A percentile compares a stretch with the other conserved stretches of the same genome.
Evolutionary conservation across 2,888 invertebrate genomes (phyloP).

Genomic region (Heliothis peltigera): DNA sequence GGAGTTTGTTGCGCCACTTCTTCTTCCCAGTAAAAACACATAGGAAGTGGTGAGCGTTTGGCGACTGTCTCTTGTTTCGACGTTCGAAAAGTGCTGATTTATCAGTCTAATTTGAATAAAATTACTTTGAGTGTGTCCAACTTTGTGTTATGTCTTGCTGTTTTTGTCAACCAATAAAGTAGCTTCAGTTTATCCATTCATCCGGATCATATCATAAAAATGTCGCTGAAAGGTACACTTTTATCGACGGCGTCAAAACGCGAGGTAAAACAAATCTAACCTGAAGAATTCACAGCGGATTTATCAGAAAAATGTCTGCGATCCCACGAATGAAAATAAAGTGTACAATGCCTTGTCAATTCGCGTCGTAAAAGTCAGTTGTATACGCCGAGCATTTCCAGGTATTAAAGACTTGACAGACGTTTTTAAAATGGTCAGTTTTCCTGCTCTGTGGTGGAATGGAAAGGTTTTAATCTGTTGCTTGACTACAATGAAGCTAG

Average conservation of each 20-base stretch:
- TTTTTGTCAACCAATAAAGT: too few species aligned
- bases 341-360: conserved; percentile 18
- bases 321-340: conserved; percentile 19
- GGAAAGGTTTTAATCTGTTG: not conserved
- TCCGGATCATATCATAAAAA: not conserved
- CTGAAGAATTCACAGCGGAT: not conserved
- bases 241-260: not conserved
- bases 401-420: not conserved
- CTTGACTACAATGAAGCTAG: not conserved
- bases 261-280: not conserved
- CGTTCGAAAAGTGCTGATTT: too few species aligned
- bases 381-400: not conserved
- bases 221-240: not conserved
- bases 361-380: not conserved
- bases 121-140: too few species aligned
- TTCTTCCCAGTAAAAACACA: too few species aligned
- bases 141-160: too few species aligned
- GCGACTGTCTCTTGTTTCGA: too few species aligned
- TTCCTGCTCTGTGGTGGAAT: not conserved
- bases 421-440: conserved; percentile 16
- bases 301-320: conserved; percentile 27
- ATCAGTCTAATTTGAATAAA: too few species aligned
- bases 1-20: too few species aligned
- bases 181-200: too few species aligned
- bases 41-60: too few species aligned